These are phyloP conservation scores for Drosophila repletoides DNA, from an alignment of 1,140 invertebrate species.

Conservation along the genomic window DNA sequence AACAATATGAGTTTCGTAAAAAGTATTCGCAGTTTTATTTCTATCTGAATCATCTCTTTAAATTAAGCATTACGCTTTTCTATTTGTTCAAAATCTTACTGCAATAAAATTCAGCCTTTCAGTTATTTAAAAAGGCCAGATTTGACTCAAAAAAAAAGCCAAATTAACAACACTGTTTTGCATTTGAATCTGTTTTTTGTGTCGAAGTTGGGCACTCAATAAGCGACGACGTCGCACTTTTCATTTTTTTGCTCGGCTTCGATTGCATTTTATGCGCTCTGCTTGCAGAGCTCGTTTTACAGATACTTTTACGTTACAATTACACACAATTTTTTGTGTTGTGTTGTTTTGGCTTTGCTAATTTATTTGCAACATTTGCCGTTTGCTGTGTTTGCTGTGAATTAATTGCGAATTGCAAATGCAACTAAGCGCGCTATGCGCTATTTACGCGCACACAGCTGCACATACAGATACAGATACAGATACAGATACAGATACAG, in stretches of 20 bases:
- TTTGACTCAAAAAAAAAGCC: too few relatives aligned
- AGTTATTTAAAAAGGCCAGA: too few relatives aligned
- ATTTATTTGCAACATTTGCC: slow-evolving; percentile 80
- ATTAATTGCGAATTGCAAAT: slow-evolving; percentile 79
- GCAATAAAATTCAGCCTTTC: too few relatives aligned
- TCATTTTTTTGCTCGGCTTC: slow-evolving; percentile 55
- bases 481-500: slow-evolving; percentile 15
- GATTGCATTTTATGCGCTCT: slow-evolving; percentile 59
- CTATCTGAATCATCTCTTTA: too few relatives aligned
- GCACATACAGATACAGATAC: slow-evolving; percentile 4
- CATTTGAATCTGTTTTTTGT: slow-evolving; percentile 27
- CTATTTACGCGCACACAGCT: slow-evolving; percentile 64
- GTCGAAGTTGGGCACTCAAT: slow-evolving; percentile 35
- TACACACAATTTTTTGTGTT: slow-evolving; percentile 13
- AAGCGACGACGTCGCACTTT: slow-evolving; percentile 66
- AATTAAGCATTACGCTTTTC: too few relatives aligned
- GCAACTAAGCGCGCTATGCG: slow-evolving; percentile 72
- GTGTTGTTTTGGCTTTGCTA: slow-evolving; percentile 59
- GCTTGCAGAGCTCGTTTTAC: slow-evolving; percentile 32
- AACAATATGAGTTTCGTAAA: too few relatives aligned
- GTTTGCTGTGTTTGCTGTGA: slow-evolving; percentile 79
- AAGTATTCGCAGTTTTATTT: too few relatives aligned
- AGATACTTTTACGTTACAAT: slow-evolving; percentile 50
- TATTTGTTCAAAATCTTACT: too few relatives aligned
- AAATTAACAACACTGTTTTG: too few relatives aligned